These are phyloP conservation scores for Calidris pygmaea DNA, from an alignment of 2,113 vertebrate genomes.

Conservation along the genomic window DNA sequence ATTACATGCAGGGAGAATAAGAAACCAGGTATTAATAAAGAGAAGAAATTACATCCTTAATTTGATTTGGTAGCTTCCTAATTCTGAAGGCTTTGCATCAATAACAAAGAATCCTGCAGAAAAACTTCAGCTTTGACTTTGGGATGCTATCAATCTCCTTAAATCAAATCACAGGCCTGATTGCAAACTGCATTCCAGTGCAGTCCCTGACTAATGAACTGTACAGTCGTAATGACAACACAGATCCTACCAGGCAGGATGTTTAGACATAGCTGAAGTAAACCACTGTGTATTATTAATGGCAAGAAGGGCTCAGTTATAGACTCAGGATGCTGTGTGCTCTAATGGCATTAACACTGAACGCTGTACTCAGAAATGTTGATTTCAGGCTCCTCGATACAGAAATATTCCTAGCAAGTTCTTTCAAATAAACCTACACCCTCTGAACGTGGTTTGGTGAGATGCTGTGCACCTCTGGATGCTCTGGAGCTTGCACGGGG, in stretches of 20 bases:
- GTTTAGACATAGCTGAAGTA: neutral
- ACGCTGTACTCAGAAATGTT: neutral
- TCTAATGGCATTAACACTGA: neutral
- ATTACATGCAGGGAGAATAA: neutral
- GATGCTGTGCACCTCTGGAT: neutral
- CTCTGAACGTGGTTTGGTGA: accelerated
- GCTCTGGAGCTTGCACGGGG: neutral
- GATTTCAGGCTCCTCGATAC: neutral
- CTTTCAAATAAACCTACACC: neutral
- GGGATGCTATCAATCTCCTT: neutral
- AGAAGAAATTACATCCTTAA: neutral
- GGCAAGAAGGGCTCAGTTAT: neutral
- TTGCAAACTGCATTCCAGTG: neutral
- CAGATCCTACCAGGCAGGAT: neutral
- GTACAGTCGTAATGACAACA: neutral
- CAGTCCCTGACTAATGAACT: neutral
- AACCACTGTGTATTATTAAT: neutral
- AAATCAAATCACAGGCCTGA: neutral
- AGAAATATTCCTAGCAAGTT: neutral
- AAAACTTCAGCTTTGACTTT: neutral
- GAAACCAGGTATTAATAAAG: neutral
- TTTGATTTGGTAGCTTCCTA: neutral
- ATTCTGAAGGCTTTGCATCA: neutral
- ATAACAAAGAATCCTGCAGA: neutral
- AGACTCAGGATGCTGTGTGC: neutral